Percentiles rank a stretch among this genome's conserved stretches.
Evolutionary conservation across 2,113 vertebrate genomes (phyloP).

Genomic region (Suricata suricatta): DNA sequence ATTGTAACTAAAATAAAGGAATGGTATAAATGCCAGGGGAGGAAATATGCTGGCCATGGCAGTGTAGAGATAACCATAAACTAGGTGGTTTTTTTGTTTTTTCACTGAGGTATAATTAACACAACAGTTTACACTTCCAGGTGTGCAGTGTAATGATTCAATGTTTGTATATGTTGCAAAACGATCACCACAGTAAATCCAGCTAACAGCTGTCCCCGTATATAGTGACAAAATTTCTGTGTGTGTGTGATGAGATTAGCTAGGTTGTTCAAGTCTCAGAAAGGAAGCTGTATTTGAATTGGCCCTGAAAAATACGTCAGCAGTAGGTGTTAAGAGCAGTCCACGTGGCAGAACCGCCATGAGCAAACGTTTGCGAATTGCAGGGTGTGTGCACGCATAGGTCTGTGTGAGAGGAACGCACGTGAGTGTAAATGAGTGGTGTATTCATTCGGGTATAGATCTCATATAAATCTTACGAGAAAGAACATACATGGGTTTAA

Average conservation of each 20-base stretch:
- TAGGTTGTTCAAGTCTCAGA: background rate
- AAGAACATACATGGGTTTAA: background rate
- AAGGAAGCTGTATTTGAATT: background rate
- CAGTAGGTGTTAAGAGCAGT: background rate
- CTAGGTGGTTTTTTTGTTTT: background rate
- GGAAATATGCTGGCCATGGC: background rate
- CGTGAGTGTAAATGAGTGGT: background rate
- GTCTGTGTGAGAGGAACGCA: background rate
- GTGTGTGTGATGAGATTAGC: background rate
- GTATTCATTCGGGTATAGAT: background rate
- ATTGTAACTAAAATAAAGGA: background rate
- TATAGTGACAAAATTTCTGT: background rate
- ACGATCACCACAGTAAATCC: background rate
- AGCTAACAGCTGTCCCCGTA: background rate
- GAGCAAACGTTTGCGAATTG: background rate
- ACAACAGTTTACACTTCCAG: background rate
- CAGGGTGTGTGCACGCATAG: background rate
- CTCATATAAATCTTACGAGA: background rate
- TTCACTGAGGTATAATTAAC: no score
- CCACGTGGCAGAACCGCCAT: background rate
- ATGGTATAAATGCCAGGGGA: background rate
- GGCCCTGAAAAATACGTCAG: background rate
- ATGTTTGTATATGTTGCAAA: background rate
- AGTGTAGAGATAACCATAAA: background rate
- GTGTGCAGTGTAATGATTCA: background rate